Conservation (phyloP, 1,140 invertebrate genomes). For the Meteorus sp. region DNA sequence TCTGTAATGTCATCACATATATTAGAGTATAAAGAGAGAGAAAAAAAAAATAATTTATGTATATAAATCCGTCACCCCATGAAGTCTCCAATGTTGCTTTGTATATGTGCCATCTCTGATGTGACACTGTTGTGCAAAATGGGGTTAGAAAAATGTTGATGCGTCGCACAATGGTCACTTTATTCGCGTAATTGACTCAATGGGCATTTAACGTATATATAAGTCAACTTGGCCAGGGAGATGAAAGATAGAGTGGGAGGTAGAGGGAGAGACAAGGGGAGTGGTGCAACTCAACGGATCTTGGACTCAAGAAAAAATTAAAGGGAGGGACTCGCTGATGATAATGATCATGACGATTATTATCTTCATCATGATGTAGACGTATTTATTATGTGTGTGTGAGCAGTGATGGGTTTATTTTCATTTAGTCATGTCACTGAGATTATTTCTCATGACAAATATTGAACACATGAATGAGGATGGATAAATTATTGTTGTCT, state of each 20-base stretch:
- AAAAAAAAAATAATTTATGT: neutral
- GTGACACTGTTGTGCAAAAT: constrained; percentile 34
- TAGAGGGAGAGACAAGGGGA: constrained; percentile 10
- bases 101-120: neutral
- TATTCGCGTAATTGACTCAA: constrained; percentile 57
- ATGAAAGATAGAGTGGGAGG: constrained; percentile 1
- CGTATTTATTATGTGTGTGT: no score
- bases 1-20: no score
- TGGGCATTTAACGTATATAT: constrained; percentile 49
- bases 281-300: neutral
- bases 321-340: neutral
- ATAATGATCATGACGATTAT: neutral
- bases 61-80: neutral
- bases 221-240: constrained; percentile 27
- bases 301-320: neutral
- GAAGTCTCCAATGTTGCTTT: neutral
- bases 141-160: constrained; percentile 53
- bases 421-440: neutral
- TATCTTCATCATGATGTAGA: neutral
- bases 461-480: no score
- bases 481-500: no score
- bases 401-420: neutral
- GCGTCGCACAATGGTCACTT: constrained; percentile 53
- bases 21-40: no score
- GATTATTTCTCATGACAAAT: no score